phyloP scores from a whole-genome alignment of 1,140 invertebrate species.

The Penaeus vannamei region DNA sequence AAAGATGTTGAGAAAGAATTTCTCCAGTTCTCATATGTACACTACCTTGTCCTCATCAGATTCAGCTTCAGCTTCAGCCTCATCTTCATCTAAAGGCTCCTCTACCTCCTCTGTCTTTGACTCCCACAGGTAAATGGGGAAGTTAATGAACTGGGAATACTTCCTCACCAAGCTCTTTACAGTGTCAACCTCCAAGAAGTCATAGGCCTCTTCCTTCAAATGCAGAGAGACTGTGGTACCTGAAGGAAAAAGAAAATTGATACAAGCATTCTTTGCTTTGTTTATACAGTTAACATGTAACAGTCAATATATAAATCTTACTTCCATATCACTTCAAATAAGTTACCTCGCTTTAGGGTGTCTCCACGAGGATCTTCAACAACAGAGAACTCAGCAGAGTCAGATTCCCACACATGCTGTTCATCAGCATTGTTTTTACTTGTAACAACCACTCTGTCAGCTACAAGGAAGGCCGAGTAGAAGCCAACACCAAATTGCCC shows the following conservation, averaged over 20 bases:
- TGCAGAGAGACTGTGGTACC: constrained; percentile 77
- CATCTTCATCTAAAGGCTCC: constrained; percentile 79
- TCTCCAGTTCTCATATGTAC: constrained; percentile 54
- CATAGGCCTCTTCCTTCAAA: constrained; percentile 96
- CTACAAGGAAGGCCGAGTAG: constrained; percentile 97
- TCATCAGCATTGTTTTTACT: constrained; percentile 96
- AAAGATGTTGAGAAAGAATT: neutral
- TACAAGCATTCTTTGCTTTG: neutral
- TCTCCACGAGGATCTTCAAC: constrained; percentile 94
- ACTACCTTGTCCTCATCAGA: constrained; percentile 75
- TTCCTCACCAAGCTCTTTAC: constrained; percentile 93
- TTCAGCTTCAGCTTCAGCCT: constrained; percentile 69
- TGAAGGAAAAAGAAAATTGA: constrained; percentile 71
- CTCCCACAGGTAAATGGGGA: constrained; percentile 97
- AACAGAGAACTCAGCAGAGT: constrained; percentile 89
- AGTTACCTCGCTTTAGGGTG: constrained; percentile 87
- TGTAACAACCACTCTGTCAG: constrained; percentile 89
- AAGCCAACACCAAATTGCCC: constrained; percentile 98
- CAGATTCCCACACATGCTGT: constrained; percentile 99
- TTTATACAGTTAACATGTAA: neutral
- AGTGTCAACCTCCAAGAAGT: constrained; percentile 94
- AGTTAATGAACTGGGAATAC: constrained; percentile 99
- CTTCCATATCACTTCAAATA: no score
- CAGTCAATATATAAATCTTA: no score
- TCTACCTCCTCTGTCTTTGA: constrained; percentile 92